Evolutionary conservation across 2,888 invertebrate genomes (phyloP), one percentile per base, ranked within the genome.

Genomic region (Dynastes grantii): DNA sequence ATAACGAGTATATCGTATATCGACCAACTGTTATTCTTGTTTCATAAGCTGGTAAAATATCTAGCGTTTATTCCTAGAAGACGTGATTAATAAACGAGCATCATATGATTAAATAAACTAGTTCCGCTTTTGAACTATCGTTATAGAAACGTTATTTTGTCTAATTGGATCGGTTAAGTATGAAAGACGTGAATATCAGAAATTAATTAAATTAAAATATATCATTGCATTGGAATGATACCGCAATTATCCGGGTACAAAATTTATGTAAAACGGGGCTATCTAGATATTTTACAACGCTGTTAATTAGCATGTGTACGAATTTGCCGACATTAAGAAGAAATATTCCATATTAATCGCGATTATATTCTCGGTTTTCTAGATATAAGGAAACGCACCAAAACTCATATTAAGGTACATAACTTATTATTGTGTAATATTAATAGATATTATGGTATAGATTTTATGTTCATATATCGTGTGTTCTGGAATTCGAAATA

Each of bases 21-120:
- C 63, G 5, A 32, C 29, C 63, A 63, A 32, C 63, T 63, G 63
- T 63, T 63, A 63, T 63, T 0, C 63, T 63, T 29, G 13, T 63
- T 63, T 63, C 63, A 63, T 63, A 63, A 63, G 63, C 8, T 63
- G 32, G 22, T 29, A 63, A 29, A 32, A 29, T 63, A 63, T 63
- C 63, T 13, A 63, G 13, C 11, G 27, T 32, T n/a, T 63, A 27
- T 27, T 63, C 63, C n/a, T 32, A 22, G 29, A 29, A 63, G 63
- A 63, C 63, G 11, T 32, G 32, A 32, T 61, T 61, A 22, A 61
- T 61, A 61, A 11, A 11, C 11, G 61, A 27, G 61, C 9, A 61
- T 61, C 27, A 11, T 13, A 29, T 29, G 63, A 63, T 32, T 55
- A 63, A 32, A 63, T 63, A 29, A 63, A 63, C 13, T 27, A 63